A percentile compares a stretch with the other conserved stretches of the same genome.
Evolutionary conservation across 2,888 invertebrate species (phyloP).

Genomic region (Fragum whitleyi): DNA sequence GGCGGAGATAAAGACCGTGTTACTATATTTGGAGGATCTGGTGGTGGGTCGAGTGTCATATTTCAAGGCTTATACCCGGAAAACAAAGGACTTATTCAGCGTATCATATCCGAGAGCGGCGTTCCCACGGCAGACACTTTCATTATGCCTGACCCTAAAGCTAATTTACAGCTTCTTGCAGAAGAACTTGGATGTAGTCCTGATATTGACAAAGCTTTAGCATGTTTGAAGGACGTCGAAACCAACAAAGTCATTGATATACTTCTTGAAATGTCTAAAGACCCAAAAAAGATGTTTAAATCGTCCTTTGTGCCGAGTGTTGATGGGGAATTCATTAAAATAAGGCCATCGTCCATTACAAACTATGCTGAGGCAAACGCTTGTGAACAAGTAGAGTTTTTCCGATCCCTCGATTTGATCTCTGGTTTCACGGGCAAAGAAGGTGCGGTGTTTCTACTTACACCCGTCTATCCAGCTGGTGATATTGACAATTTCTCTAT

Average conservation of each 20-base stretch:
- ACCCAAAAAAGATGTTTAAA: neutral
- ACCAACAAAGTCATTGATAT: neutral
- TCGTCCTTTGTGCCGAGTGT: constrained; percentile 94
- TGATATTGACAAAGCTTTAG: constrained; percentile 3
- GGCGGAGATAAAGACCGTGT: constrained; percentile 75
- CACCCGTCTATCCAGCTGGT: constrained; percentile 7
- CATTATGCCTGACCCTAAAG: neutral
- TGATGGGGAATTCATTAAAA: constrained; percentile 94
- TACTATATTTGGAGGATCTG: constrained; percentile 78
- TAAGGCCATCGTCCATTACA: neutral
- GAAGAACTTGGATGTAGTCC: constrained; percentile 20
- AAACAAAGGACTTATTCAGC: constrained; percentile 66
- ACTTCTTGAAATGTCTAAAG: neutral
- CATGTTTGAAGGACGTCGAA: constrained; percentile 14
- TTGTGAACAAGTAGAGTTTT: constrained; percentile 88
- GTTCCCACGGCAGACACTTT: neutral
- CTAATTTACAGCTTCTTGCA: constrained; percentile 9
- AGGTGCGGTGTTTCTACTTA: constrained; percentile 16
- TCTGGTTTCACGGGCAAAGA: constrained; percentile 94
- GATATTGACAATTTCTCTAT: neutral
- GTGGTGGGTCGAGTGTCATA: constrained; percentile 68
- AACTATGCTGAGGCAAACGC: neutral
- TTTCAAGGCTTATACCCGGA: constrained; percentile 72
- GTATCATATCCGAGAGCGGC: constrained; percentile 77
- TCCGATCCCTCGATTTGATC: constrained; percentile 92